Base-by-base conservation (phyloP, 2,113 vertebrate genomes). In the Lepus timidus region DNA sequence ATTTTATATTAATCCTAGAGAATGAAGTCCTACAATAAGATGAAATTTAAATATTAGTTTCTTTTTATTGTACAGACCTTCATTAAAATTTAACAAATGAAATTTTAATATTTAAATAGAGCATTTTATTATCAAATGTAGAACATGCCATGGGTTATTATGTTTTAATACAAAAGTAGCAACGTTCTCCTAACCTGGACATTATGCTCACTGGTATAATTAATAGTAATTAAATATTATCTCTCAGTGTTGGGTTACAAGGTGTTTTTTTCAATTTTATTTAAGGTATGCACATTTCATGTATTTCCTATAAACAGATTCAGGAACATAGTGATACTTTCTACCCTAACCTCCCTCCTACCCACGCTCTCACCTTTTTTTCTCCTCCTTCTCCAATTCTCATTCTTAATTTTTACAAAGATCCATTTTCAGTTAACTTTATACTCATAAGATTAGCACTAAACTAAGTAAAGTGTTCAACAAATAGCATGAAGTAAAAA, bases 71-170 rank as follows among this genome's bases (percentile, higher is more conserved):
- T 87, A 23, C 49, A 68, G 64, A 65, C 3, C 14, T 87, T 91
- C 84, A 94, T 88, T 92, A 96, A 96, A 95, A 95, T 19, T 62
- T 86, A 90, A 93, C 51, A 79, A 89, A 93, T 88, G 55, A 95
- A n/a, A 19, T 44, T 85, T 76, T 94, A 94, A 61, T 93, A 96
- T 86, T 88, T 84, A n/a, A 33, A 95, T 70, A 89, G 70, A 95
- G 9, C 17, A 94, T 23, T 75, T 79, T 75, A 91, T 85, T 92
- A 73, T 75, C 70, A 93, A 96, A 61, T 71, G n/a, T 31, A 51
- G 78, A 94, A 79, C 44, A 6, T 91, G 71, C 39, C 88, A 74
- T 61, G 58, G 78, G 68, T 62, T 92, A 95, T 90, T 85, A 22
- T 74, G 27, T 68, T 95, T 95, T 83, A 85, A 90, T 88, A 85